A percentile compares a stretch with the other conserved stretches of the same genome.
phyloP scores from a whole-genome alignment of 2,888 invertebrate species.

The Sphaerophoria rueppellii region DNA sequence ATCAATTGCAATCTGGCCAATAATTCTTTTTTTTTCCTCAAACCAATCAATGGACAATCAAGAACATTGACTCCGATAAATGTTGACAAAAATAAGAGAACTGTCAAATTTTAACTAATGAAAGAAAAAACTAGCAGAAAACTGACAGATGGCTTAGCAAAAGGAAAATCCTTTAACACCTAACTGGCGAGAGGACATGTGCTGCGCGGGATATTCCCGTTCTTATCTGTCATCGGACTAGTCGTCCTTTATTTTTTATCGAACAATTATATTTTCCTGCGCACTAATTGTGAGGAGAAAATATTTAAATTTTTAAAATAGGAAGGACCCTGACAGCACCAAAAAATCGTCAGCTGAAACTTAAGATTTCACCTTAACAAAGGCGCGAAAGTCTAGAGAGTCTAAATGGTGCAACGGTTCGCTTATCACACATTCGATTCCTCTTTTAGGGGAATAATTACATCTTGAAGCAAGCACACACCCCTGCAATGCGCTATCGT shows the following conservation, averaged over 20 bases:
- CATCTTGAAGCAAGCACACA: slow-evolving; percentile 3
- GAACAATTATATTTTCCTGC: not conserved
- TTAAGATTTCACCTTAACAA: slow-evolving; percentile 46
- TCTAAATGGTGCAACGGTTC: slow-evolving; percentile 8
- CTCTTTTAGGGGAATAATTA: slow-evolving; percentile 27
- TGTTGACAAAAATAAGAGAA: slow-evolving; percentile 15
- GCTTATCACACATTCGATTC: slow-evolving; percentile 44
- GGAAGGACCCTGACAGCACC: slow-evolving; percentile 23
- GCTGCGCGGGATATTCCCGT: slow-evolving; percentile 46
- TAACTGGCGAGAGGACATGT: slow-evolving; percentile 44
- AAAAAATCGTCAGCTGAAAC: slow-evolving; percentile 38
- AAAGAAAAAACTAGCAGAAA: slow-evolving; percentile 6
- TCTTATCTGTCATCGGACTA: slow-evolving; percentile 53
- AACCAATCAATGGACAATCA: slow-evolving; percentile 26
- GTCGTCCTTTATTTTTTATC: slow-evolving; percentile 21
- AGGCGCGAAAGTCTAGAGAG: not conserved
- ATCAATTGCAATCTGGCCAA: slow-evolving; percentile 69
- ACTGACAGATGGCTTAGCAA: slow-evolving; percentile 53
- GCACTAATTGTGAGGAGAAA: not conserved
- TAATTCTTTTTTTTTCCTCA: slow-evolving; percentile 59
- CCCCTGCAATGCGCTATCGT: slow-evolving; percentile 47
- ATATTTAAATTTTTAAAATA: slow-evolving; percentile 48
- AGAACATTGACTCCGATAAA: slow-evolving; percentile 38
- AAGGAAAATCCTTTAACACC: slow-evolving; percentile 66
- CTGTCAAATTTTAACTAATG: slow-evolving; percentile 60